These are phyloP conservation scores for Rhagium mordax DNA, from an alignment of 2,888 invertebrate genomes.

Conservation along the genomic window DNA sequence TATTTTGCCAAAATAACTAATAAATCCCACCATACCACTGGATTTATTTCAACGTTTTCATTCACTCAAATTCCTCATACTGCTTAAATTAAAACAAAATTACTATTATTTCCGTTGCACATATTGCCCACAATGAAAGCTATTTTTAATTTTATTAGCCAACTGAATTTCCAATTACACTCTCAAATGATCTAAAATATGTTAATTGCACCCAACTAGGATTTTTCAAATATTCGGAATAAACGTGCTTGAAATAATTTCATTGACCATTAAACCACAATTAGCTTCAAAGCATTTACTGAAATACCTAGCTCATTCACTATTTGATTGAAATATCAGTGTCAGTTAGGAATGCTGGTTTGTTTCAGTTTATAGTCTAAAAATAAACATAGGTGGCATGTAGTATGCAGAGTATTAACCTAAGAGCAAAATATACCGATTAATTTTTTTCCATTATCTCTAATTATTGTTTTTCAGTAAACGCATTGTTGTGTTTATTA, in stretches of 20 bases:
- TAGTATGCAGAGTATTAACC: neutral
- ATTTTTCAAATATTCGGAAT: conserved; percentile 3
- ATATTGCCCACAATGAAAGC: neutral
- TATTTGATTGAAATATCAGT: conserved; percentile 19
- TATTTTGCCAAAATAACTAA: no score
- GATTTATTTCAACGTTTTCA: no score
- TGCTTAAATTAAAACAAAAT: neutral
- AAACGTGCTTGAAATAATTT: conserved; percentile 20
- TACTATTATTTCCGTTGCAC: neutral
- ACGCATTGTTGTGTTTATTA: no score
- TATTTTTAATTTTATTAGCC: neutral
- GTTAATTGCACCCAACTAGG: conserved; percentile 7
- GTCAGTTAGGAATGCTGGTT: conserved; percentile 8
- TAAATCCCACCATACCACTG: no score
- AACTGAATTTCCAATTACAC: neutral
- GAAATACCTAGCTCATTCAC: conserved; percentile 18
- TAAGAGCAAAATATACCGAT: neutral
- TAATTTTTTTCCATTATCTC: no score
- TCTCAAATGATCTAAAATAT: neutral
- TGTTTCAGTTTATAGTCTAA: neutral
- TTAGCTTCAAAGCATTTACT: conserved; percentile 20
- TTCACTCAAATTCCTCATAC: no score
- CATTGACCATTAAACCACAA: conserved; percentile 31
- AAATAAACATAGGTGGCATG: neutral
- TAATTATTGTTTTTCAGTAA: no score